These are phyloP conservation scores for Dufourea novaeangliae DNA, from an alignment of 1,140 invertebrate species.

Conservation along the genomic window DNA sequence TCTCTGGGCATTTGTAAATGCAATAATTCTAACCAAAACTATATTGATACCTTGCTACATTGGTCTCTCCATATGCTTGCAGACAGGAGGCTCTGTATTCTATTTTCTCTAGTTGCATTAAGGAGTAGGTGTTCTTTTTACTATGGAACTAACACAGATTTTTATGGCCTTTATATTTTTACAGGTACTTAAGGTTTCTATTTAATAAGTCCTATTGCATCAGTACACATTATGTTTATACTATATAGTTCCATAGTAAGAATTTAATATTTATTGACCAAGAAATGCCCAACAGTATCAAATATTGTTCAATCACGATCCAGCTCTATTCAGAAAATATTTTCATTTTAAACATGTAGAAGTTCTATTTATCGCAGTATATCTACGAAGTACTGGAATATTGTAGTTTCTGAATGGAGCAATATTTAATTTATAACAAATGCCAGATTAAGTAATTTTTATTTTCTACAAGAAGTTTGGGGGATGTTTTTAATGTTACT, in stretches of 20 bases:
- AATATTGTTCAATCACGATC: slow-evolving; percentile 42
- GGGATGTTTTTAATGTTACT: slow-evolving; percentile 4
- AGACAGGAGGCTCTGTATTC: slow-evolving; percentile 75
- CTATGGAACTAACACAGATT: slow-evolving; percentile 60
- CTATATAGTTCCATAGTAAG: slow-evolving; percentile 67
- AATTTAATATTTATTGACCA: slow-evolving; percentile 68
- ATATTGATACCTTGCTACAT: slow-evolving; percentile 51
- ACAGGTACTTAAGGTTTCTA: neutral
- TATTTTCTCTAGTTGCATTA: slow-evolving; percentile 64
- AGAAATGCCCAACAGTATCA: slow-evolving; percentile 77
- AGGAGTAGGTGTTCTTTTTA: slow-evolving; percentile 42
- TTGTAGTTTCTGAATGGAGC: slow-evolving; percentile 31
- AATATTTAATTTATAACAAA: neutral
- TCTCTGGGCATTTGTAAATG: neutral
- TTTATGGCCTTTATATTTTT: neutral
- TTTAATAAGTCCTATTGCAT: neutral
- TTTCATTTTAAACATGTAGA: neutral
- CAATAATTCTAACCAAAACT: slow-evolving; percentile 12
- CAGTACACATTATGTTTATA: neutral
- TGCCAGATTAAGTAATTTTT: neutral
- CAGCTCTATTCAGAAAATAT: slow-evolving; percentile 35
- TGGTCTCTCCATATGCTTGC: slow-evolving; percentile 78
- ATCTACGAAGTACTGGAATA: neutral
- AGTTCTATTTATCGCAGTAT: neutral
- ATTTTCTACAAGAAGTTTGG: neutral